Evolutionary conservation across 2,797 vertebrate genomes (phyloP), one percentile per base, ranked within the genome.

Genomic region (Acrossocheilus wenchowensis): DNA sequence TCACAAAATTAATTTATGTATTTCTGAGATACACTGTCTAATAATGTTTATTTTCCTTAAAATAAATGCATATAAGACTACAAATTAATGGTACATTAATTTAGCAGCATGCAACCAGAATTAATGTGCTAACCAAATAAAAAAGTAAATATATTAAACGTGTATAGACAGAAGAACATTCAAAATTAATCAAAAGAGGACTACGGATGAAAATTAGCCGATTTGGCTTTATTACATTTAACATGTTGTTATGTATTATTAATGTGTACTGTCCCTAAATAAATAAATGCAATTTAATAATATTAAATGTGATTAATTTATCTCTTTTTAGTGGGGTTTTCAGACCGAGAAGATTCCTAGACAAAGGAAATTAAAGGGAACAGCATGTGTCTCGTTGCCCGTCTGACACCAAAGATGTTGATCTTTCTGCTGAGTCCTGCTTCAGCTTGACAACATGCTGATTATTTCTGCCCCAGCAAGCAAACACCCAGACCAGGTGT

Each of bases 401-500:
- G 11, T 66, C 73, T 79, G 83, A 79, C 75, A 72, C 75, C 26
- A 60, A 60, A 79, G 45, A 72, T 48, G 66, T 60, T 48, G 50
- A 85, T 71, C 73, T 64, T 57, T 77, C 19, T 54, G 57, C 82
- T 50, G 12, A 62, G 72, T 64, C 41, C 39, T 43, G 64, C 62
- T 39, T 30, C 62, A 39, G 45, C 62, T 64, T 57, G 74, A 72
- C 75, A 79, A 85, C 75, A 79, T 45, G 64, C 75, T 85, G 83
- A 85, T 85, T 79, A 85, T 85, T 84, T 84, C 75, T 79, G 75
- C 17, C 75, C 45, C 52, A 57, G 77, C 66, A 15, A 71, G 83
- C 74, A 84, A 77, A 83, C 26, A 68, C 19, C 60, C 83, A 52
- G 74, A 78, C 60, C 83, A 79, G 75, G 50, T 69, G 75, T 34